Conservation (phyloP, 92 coral and sea anemone genomes). For the Parazoanthus darwini region DNA sequence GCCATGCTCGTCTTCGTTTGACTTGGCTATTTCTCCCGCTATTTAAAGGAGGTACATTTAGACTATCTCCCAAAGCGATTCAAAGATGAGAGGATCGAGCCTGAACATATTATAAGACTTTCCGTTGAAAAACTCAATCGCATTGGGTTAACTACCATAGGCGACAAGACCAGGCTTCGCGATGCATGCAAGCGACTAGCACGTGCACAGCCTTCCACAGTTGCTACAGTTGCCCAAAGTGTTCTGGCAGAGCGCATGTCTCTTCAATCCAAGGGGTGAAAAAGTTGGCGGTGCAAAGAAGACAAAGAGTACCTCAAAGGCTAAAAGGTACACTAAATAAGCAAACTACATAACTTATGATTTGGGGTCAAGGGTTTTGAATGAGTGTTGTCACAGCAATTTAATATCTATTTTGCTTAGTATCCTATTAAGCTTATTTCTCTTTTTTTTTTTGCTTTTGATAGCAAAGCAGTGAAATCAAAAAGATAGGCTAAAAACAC, state of each 20-base stretch:
- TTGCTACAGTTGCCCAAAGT: constrained; percentile 43
- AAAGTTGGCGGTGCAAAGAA: constrained; percentile 36
- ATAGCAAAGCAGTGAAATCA: too few relatives aligned
- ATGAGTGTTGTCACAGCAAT: too few relatives aligned
- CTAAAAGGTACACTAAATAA: too few relatives aligned
- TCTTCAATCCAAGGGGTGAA: constrained; percentile 45
- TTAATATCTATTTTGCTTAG: too few relatives aligned
- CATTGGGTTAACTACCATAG: constrained; percentile 38
- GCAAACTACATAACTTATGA: too few relatives aligned
- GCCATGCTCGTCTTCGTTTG: constrained; percentile 25
- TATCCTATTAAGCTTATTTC: too few relatives aligned
- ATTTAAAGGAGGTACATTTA: constrained; percentile 25
- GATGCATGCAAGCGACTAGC: constrained; percentile 44
- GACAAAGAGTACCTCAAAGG: too few relatives aligned
- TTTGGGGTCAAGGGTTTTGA: too few relatives aligned
- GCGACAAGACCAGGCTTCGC: constrained; percentile 43
- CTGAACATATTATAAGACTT: constrained; percentile 37
- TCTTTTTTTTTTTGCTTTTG: too few relatives aligned
- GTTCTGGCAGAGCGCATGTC: constrained; percentile 49
- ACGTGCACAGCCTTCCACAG: constrained; percentile 44
- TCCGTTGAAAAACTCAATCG: constrained; percentile 29
- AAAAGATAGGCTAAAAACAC: too few relatives aligned
- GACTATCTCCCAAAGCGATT: constrained; percentile 32
- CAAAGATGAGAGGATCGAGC: constrained; percentile 38
- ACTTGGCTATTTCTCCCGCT: constrained; percentile 26